phyloP scores from a whole-genome alignment of 2,888 invertebrate genomes.

The Erebia ligea region DNA sequence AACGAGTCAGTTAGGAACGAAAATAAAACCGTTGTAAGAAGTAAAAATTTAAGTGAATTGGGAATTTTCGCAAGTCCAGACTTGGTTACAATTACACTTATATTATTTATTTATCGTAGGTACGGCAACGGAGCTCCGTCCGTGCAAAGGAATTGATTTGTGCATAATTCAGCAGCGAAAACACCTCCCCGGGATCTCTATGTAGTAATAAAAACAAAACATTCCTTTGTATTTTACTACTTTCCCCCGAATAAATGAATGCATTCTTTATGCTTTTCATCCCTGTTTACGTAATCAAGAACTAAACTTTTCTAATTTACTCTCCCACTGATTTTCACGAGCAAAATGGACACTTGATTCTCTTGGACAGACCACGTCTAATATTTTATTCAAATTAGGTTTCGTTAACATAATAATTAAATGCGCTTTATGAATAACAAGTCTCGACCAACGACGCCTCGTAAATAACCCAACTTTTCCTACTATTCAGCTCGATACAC shows the following conservation, averaged over 20 bases:
- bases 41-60: conserved; percentile 40
- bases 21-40: conserved; percentile 19
- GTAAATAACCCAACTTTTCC: conserved; percentile 75
- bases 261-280: conserved; percentile 44
- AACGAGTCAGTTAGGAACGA: background rate
- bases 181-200: conserved; percentile 73
- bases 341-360: conserved; percentile 69
- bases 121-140: conserved; percentile 60
- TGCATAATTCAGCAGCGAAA: conserved; percentile 81
- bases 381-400: conserved; percentile 81
- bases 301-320: conserved; percentile 52
- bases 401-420: conserved; percentile 83
- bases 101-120: conserved; percentile 78
- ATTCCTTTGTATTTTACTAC: conserved; percentile 78
- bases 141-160: conserved; percentile 80
- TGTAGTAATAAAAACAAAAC: conserved; percentile 76
- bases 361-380: conserved; percentile 73
- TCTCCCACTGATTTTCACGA: conserved; percentile 46
- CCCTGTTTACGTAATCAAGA: conserved; percentile 52
- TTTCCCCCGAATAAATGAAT: conserved; percentile 69
- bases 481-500: conserved; percentile 74
- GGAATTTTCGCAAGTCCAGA: conserved; percentile 54
- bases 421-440: conserved; percentile 81
- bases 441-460: conserved; percentile 69
- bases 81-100: conserved; percentile 74